Percentiles rank a stretch among this genome's conserved stretches.
These are phyloP conservation scores for Luidia sarsii DNA, from an alignment of 53 echinoderm and acorn worm species.

Conservation along the genomic window DNA sequence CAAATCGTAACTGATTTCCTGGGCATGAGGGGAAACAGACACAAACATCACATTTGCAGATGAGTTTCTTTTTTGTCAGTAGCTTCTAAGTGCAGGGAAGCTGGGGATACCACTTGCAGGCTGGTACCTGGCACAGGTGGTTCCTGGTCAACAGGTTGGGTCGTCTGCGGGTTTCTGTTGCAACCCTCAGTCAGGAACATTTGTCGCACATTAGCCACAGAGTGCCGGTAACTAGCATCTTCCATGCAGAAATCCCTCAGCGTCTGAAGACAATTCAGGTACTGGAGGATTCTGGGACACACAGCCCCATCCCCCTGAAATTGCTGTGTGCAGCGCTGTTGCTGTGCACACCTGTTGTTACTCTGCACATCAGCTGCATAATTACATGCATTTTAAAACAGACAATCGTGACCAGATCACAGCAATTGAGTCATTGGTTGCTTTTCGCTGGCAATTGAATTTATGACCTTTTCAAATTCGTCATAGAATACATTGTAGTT, in stretches of 20 bases:
- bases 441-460: no score
- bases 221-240: slow-evolving; percentile 1
- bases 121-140: slow-evolving; percentile 23
- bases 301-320: neutral
- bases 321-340: slow-evolving; percentile 32
- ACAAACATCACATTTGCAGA: no score
- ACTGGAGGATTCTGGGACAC: slow-evolving; percentile 16
- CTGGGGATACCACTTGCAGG: neutral
- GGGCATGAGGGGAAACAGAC: no score
- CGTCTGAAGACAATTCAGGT: slow-evolving; percentile 36
- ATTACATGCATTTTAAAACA: slow-evolving; percentile 5
- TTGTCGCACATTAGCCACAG: neutral
- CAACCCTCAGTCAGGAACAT: slow-evolving; percentile 20
- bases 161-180: slow-evolving; percentile 28
- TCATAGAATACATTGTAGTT: no score
- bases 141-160: neutral
- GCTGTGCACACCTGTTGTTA: slow-evolving; percentile 26
- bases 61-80: no score
- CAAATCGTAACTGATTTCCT: no score
- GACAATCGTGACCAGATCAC: no score
- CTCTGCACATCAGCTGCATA: slow-evolving; percentile 36
- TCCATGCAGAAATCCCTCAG: slow-evolving; percentile 40
- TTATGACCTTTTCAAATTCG: no score
- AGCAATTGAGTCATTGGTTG: no score
- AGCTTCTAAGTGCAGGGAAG: neutral